Conservation (phyloP, 2,888 invertebrate genomes). For the Ypsolopha scabrella region DNA sequence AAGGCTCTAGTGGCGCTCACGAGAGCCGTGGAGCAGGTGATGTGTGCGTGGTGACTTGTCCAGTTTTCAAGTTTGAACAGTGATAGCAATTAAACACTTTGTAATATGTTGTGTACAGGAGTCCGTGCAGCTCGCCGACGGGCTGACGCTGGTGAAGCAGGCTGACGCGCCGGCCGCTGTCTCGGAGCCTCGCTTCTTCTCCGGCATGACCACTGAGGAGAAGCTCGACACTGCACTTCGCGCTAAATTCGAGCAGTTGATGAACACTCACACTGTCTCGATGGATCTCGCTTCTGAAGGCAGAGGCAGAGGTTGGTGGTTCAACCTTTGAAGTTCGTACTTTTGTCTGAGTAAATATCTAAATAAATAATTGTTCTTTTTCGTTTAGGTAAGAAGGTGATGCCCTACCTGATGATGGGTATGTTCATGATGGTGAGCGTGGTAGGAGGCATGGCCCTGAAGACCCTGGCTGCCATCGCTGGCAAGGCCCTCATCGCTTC, state of each 20-base stretch:
- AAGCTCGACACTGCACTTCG: slow-evolving; percentile 64
- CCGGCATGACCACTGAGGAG: slow-evolving; percentile 67
- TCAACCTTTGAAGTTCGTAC: not conserved
- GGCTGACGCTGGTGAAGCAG: slow-evolving; percentile 71
- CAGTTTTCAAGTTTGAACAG: slow-evolving; percentile 19
- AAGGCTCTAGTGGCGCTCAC: slow-evolving; percentile 71
- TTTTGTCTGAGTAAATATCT: not conserved
- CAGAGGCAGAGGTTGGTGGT: slow-evolving; percentile 52
- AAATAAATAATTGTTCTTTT: not conserved
- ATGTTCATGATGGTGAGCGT: slow-evolving; percentile 75
- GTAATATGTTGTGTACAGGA: slow-evolving; percentile 53
- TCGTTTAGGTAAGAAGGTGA: slow-evolving; percentile 61
- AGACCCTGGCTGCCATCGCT: slow-evolving; percentile 77
- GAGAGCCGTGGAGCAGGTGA: slow-evolving; percentile 72
- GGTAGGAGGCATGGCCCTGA: slow-evolving; percentile 76
- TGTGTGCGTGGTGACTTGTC: slow-evolving; percentile 11
- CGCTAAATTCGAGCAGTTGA: slow-evolving; percentile 68
- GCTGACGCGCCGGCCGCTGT: slow-evolving; percentile 63
- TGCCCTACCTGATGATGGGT: slow-evolving; percentile 72
- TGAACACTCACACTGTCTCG: slow-evolving; percentile 74
- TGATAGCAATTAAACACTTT: not conserved
- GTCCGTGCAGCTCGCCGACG: slow-evolving; percentile 72
- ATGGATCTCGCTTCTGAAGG: slow-evolving; percentile 71
- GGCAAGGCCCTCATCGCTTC: slow-evolving; percentile 79
- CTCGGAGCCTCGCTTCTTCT: slow-evolving; percentile 69